Conservation (phyloP, 2,113 vertebrate genomes). For the Agelaius phoeniceus region DNA sequence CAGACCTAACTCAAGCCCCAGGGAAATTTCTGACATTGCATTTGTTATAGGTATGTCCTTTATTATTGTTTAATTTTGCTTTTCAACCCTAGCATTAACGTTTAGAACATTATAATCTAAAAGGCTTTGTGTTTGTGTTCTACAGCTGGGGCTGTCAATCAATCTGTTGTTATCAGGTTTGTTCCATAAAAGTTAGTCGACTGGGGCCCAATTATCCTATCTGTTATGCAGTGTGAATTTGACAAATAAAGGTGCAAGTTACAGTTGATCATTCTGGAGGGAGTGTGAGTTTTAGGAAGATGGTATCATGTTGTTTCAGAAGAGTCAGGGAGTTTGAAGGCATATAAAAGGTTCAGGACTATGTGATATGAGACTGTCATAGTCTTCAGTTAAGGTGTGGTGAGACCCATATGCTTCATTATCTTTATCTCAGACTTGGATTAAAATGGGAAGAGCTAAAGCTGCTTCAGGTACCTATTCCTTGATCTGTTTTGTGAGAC, state of each 20-base stretch:
- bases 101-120: conserved; percentile 20
- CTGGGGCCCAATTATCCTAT: conserved; percentile 57
- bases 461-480: background rate
- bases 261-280: conserved; percentile 13
- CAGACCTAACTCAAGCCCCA: background rate
- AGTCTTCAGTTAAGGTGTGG: background rate
- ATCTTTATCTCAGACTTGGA: background rate
- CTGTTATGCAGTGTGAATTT: conserved; percentile 34
- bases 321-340: background rate
- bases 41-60: conserved; percentile 15
- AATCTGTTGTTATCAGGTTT: conserved; percentile 36
- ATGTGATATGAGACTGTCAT: background rate
- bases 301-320: background rate
- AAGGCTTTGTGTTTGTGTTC: conserved; percentile 53
- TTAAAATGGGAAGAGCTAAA: background rate
- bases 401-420: background rate
- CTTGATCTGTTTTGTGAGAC: background rate
- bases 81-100: background rate
- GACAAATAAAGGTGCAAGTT: conserved; percentile 59
- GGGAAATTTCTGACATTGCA: background rate
- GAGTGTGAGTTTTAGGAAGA: background rate
- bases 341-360: background rate
- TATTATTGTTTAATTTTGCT: conserved; percentile 46
- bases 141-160: conserved; percentile 53
- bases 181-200: conserved; percentile 46